A percentile compares a stretch with the other conserved stretches of the same genome.
These are phyloP conservation scores for Polypedilum vanderplanki DNA, from an alignment of 1,140 invertebrate genomes.

Conservation along the genomic window DNA sequence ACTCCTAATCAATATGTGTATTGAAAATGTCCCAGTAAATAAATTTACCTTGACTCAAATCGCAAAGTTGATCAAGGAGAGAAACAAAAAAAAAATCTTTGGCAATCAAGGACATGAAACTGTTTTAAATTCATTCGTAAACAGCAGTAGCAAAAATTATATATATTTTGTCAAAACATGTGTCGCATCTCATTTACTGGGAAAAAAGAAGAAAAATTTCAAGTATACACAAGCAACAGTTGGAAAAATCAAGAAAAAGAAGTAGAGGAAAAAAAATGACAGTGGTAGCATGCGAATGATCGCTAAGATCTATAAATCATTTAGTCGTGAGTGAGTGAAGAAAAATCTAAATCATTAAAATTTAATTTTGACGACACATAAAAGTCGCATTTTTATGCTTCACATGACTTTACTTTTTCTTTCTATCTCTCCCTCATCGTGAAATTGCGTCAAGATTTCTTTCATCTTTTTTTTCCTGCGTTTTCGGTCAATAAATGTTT, in stretches of 20 bases:
- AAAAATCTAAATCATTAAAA: constrained; percentile 29
- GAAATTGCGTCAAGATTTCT: not conserved
- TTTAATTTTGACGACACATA: constrained; percentile 26
- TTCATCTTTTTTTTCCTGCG: not conserved
- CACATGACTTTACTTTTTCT: not conserved
- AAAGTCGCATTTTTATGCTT: not conserved
- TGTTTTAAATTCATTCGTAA: no score
- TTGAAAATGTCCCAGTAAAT: no score
- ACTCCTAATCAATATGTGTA: no score
- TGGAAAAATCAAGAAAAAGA: not conserved
- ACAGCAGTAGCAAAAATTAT: no score
- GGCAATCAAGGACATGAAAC: no score
- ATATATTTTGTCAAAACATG: no score
- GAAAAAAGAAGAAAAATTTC: no score
- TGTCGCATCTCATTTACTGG: no score
- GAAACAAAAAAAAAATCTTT: no score
- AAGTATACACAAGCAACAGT: no score
- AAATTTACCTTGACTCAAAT: no score
- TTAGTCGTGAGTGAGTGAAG: not conserved
- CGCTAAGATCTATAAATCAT: not conserved
- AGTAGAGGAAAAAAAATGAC: not conserved
- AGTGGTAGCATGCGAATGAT: constrained; percentile 16
- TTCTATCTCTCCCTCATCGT: not conserved
- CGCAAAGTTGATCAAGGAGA: no score
- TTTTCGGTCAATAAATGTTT: not conserved